phyloP scores from a whole-genome alignment of 2,797 vertebrate genomes.

The Premnoplex brunnescens region DNA sequence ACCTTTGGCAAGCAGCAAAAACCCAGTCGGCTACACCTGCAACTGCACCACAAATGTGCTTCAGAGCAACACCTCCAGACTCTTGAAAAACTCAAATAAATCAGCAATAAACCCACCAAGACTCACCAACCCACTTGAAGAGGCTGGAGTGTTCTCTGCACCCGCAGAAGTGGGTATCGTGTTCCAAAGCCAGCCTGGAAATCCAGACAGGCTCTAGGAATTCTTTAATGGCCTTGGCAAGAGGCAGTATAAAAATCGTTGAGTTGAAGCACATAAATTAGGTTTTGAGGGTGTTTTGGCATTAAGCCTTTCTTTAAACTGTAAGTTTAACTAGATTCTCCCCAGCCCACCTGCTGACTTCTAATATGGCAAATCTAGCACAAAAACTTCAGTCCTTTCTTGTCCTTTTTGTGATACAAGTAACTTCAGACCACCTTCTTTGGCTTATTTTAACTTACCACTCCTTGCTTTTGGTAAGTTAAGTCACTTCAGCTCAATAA shows the following conservation, averaged over 20 bases:
- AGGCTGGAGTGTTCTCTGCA: background rate
- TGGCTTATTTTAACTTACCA: background rate
- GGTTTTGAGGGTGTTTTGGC: background rate
- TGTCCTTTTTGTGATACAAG: background rate
- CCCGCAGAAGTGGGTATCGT: background rate
- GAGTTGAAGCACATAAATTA: background rate
- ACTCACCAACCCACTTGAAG: background rate
- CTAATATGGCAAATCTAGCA: background rate
- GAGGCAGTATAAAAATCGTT: background rate
- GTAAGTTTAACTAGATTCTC: background rate
- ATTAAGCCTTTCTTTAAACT: background rate
- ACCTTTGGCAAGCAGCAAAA: background rate
- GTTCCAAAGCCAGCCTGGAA: background rate
- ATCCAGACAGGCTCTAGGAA: background rate
- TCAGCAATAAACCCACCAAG: background rate
- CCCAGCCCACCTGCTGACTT: background rate
- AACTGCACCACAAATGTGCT: background rate
- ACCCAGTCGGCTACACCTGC: background rate
- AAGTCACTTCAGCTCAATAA: background rate
- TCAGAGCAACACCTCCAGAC: background rate
- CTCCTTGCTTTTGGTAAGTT: background rate
- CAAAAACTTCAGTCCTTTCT: background rate
- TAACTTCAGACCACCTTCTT: background rate
- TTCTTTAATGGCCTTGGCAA: slow-evolving; percentile 22
- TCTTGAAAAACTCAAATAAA: background rate